phyloP scores from a whole-genome alignment of 2,113 vertebrate species.

The Ceyx cyanopectus region DNA sequence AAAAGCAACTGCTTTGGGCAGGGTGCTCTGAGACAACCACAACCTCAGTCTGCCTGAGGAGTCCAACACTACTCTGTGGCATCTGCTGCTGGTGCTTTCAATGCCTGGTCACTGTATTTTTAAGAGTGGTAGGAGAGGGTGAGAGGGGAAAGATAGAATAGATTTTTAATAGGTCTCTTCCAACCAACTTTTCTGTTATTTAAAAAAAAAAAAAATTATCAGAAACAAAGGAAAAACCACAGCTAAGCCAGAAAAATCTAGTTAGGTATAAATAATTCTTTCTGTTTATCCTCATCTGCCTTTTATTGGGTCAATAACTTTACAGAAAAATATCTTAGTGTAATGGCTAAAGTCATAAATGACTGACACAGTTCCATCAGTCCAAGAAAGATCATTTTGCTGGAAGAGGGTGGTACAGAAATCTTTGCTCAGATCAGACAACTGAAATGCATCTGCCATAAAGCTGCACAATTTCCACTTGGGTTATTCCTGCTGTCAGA shows the following conservation, averaged over 20 bases:
- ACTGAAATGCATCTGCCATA: neutral
- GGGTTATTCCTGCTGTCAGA: neutral
- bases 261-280: neutral
- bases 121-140: fast-evolving
- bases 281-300: neutral
- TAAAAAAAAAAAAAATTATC: neutral
- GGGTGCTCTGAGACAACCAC: neutral
- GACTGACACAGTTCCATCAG: neutral
- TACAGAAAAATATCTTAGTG: neutral
- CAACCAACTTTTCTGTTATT: neutral
- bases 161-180: neutral
- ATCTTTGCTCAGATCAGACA: neutral
- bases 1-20: neutral
- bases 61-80: neutral
- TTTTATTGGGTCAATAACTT: neutral
- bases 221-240: neutral
- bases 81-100: neutral
- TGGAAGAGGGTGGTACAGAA: neutral
- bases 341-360: neutral
- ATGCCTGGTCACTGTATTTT: neutral
- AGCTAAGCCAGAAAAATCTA: neutral
- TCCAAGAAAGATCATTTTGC: neutral
- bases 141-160: neutral
- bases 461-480: neutral
- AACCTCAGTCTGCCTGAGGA: neutral